These are phyloP conservation scores for Semaprochilodus insignis DNA, from an alignment of 2,797 vertebrate genomes.

Conservation along the genomic window DNA sequence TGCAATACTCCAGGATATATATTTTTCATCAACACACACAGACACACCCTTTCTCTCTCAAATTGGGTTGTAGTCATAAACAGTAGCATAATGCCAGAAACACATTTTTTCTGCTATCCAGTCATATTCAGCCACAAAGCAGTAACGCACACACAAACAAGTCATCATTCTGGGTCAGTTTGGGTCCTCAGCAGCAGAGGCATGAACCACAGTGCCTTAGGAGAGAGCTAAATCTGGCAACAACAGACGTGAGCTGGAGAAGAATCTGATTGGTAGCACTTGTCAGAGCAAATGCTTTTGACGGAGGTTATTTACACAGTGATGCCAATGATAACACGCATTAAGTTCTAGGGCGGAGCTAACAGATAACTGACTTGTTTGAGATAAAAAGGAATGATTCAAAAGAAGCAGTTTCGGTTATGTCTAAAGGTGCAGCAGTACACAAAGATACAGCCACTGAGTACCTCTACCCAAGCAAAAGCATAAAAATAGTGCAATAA, in stretches of 20 bases:
- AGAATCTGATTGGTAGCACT: constrained; percentile 36
- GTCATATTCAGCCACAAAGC: not conserved
- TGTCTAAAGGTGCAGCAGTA: no score
- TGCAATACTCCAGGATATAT: no score
- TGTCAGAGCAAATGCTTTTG: constrained; percentile 23
- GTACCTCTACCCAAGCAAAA: no score
- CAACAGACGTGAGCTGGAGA: constrained; percentile 18
- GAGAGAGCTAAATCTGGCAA: constrained; percentile 30
- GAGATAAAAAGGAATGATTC: no score
- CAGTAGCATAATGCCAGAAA: not conserved
- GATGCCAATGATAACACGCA: constrained; percentile 34
- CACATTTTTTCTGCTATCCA: not conserved
- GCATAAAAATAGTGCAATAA: no score
- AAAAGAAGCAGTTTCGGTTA: no score
- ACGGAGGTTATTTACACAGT: constrained; percentile 45
- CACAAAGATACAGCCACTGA: no score
- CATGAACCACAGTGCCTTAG: constrained; percentile 12
- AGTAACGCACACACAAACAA: constrained; percentile 27
- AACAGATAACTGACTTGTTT: no score
- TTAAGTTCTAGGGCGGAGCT: not conserved
- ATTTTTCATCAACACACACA: no score
- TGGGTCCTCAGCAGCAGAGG: constrained; percentile 7
- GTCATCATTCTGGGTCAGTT: not conserved
- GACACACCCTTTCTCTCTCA: not conserved
- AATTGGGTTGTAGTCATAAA: not conserved